Evolutionary conservation across 2,888 invertebrate genomes (phyloP), one percentile per base, ranked within the genome.

Genomic region (Epinotia bilunana): DNA sequence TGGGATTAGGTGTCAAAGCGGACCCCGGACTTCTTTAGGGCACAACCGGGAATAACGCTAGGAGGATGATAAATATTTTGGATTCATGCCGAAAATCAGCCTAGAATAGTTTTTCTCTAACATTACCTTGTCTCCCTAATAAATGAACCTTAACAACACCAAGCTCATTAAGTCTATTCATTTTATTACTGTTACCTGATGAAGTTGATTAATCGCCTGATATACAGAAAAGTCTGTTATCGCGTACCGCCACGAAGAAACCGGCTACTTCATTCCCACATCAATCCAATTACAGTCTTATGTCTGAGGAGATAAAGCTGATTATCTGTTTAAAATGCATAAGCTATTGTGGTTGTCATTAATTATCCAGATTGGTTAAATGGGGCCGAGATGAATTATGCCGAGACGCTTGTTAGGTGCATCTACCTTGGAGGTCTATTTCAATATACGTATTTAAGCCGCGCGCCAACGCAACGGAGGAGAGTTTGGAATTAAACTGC

Each of bases 191-290:
- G 65, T 55, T 64, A 74, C 74, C 70, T 74, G 74, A 71, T 74
- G 74, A 74, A 70, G 70, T 74, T 74, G 74, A 74, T 74, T 70
- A 74, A 74, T 74, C 64, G 39, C 58, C 74, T 74, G 64, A 55
- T 71, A 74, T 71, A 74, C 60, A 74, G 74, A 74, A 74, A 71
- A 74, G 74, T 70, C 74, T 71, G 64, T 74, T 70, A 74, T 74
- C 70, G 70, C 64, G 23, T 57, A 74, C 64, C 43, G 70, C 74
- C 70, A 74, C 65, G 74, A 55, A 70, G 74, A 58, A 70, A 71
- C 53, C n/a, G 60, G 23, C 58, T 65, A 49, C 53, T 65, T 43
- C 43, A 58, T 28, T 9, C 53, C 20, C 7, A 23, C 13, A 18
- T 13, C 18, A 28, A 2, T n/a, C 57, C 13, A 39, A 60, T 28